Evolutionary conservation across 2,113 vertebrate species (phyloP).

Genomic region (Motacilla tschutschensis): DNA sequence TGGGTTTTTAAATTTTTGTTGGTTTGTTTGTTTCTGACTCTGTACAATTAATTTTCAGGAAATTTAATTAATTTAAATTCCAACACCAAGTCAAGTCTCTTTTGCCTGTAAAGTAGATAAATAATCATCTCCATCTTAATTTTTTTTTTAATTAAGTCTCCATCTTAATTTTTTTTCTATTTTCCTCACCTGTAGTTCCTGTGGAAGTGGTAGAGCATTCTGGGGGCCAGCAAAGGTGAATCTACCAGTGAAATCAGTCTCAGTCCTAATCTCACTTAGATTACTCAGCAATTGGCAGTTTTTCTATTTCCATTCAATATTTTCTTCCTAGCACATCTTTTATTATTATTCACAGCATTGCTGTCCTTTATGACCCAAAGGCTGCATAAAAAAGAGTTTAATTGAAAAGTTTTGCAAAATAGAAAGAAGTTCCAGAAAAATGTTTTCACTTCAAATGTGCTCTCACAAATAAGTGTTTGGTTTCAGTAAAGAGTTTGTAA

Average conservation of each 20-base stretch:
- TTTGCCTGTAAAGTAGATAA: not conserved
- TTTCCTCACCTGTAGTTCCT: not conserved
- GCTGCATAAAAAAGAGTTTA: constrained; percentile 9
- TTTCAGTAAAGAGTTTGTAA: constrained; percentile 62
- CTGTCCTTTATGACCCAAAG: not conserved
- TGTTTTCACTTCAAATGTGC: constrained; percentile 41
- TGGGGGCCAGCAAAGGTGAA: not conserved
- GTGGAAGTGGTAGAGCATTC: not conserved
- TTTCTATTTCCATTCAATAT: not conserved
- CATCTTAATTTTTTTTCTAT: not conserved
- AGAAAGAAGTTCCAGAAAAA: constrained; percentile 7
- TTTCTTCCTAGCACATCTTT: not conserved
- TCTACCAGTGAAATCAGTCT: not conserved
- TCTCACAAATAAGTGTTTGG: constrained; percentile 46
- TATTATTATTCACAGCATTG: not conserved
- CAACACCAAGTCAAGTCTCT: not conserved
- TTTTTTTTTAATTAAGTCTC: not conserved
- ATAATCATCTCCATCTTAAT: not conserved
- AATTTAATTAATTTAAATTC: not conserved
- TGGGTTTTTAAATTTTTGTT: not conserved
- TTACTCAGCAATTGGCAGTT: not conserved
- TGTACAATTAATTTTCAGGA: not conserved
- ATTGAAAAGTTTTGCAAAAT: constrained; percentile 3
- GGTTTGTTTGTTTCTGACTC: not conserved
- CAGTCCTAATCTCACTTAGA: not conserved